Conservation (phyloP, 2,888 invertebrate genomes). For the Eubasilissa splendida region DNA sequence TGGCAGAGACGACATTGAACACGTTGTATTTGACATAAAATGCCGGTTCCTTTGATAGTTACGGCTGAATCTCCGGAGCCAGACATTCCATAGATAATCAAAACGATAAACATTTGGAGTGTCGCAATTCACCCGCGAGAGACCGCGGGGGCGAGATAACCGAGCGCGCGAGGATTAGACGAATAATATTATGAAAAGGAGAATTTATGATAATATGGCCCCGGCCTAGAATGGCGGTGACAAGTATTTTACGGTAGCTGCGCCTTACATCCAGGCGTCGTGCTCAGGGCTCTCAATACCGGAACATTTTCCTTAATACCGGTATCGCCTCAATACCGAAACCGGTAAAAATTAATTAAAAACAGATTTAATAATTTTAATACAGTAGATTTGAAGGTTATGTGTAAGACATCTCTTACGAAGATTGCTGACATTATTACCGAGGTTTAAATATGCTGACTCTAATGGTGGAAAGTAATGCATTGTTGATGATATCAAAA, state of each 20-base stretch:
- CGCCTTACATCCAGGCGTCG: not conserved
- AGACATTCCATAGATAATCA: constrained; percentile 32
- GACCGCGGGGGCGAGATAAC: not conserved
- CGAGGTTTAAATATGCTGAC: too few relatives aligned
- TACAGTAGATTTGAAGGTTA: too few relatives aligned
- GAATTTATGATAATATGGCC: constrained; percentile 37
- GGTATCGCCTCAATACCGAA: too few relatives aligned
- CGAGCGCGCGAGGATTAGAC: constrained; percentile 29
- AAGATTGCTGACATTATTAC: too few relatives aligned
- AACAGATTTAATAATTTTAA: too few relatives aligned
- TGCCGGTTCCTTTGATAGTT: constrained; percentile 23
- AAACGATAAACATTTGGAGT: constrained; percentile 36
- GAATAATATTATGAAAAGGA: constrained; percentile 38
- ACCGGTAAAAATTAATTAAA: too few relatives aligned
- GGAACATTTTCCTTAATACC: too few relatives aligned
- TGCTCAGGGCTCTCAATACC: not conserved
- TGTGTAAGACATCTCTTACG: too few relatives aligned
- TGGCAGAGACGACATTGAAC: not conserved
- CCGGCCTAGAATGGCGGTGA: constrained; percentile 14
- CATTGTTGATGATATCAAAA: too few relatives aligned
- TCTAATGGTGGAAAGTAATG: too few relatives aligned
- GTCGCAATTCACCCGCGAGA: constrained; percentile 18
- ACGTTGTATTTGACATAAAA: constrained; percentile 28
- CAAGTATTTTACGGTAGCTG: constrained; percentile 37
- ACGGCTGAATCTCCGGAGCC: constrained; percentile 3